Evolutionary conservation across 2,113 vertebrate genomes (phyloP).

Genomic region (Edolisoma coerulescens): DNA sequence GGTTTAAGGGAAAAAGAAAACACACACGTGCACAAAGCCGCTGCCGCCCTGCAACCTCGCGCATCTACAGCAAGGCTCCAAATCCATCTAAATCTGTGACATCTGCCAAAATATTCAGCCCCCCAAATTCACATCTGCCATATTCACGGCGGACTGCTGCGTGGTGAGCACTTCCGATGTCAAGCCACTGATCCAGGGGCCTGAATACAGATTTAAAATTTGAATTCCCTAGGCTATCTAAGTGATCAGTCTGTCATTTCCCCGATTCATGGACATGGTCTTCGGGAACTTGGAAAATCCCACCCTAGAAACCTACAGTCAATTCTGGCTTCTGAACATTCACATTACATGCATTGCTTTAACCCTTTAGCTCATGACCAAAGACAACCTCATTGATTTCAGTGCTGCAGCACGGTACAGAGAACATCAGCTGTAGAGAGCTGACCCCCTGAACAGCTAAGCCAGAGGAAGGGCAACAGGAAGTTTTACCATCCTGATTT

Average conservation of each 20-base stretch:
- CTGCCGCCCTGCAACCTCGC: accelerated
- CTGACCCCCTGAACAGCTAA: neutral
- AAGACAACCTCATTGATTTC: neutral
- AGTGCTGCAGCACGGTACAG: neutral
- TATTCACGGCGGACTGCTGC: neutral
- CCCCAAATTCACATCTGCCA: neutral
- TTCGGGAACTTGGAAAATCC: neutral
- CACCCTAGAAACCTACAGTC: neutral
- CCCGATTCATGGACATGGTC: neutral
- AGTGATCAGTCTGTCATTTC: neutral
- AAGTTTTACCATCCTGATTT: neutral
- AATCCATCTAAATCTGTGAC: no score
- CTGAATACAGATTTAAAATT: neutral
- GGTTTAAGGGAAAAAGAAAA: neutral
- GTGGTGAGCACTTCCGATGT: neutral
- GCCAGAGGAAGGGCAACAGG: neutral
- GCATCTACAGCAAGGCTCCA: neutral
- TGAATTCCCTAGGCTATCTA: neutral
- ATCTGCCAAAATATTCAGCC: neutral
- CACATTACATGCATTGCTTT: neutral
- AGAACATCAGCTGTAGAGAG: neutral
- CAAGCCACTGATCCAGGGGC: neutral
- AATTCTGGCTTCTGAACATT: neutral
- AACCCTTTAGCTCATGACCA: neutral
- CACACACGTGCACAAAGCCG: neutral